A percentile compares a stretch with the other conserved stretches of the same genome.
Conservation (phyloP, 2,797 vertebrate species). For the Nyctalus aviator region DNA sequence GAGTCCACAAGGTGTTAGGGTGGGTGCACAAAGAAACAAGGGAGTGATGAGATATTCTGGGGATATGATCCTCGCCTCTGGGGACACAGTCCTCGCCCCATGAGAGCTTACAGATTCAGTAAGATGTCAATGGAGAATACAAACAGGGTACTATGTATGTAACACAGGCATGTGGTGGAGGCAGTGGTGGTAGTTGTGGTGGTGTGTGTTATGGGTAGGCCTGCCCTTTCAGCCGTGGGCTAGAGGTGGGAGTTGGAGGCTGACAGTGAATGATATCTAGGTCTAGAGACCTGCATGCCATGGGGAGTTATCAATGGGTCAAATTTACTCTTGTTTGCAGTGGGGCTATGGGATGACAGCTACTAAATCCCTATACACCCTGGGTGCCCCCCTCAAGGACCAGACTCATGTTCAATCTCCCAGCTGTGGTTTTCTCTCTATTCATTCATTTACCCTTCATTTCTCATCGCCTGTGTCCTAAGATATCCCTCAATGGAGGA, state of each 20-base stretch:
- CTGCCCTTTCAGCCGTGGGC: not conserved
- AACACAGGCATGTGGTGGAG: not conserved
- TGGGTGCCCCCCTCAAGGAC: not conserved
- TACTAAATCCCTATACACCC: not conserved
- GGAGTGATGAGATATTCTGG: not conserved
- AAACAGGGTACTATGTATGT: not conserved
- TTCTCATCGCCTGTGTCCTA: not conserved
- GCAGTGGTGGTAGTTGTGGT: not conserved
- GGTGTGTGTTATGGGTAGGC: not conserved
- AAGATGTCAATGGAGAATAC: not conserved
- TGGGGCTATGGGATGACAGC: not conserved
- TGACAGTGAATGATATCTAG: not conserved
- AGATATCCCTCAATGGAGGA: not conserved
- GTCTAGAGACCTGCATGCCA: not conserved
- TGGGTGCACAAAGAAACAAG: not conserved
- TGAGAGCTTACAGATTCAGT: not conserved
- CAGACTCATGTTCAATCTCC: not conserved
- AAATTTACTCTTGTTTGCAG: not conserved
- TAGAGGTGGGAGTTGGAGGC: not conserved
- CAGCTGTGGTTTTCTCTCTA: not conserved
- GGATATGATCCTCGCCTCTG: not conserved
- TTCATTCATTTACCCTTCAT: not conserved
- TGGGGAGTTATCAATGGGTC: not conserved
- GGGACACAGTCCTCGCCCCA: not conserved
- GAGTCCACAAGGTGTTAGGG: not conserved